phyloP scores from a whole-genome alignment of 2,113 vertebrate species.

The Speoplatyrhinus poulsoni region DNA sequence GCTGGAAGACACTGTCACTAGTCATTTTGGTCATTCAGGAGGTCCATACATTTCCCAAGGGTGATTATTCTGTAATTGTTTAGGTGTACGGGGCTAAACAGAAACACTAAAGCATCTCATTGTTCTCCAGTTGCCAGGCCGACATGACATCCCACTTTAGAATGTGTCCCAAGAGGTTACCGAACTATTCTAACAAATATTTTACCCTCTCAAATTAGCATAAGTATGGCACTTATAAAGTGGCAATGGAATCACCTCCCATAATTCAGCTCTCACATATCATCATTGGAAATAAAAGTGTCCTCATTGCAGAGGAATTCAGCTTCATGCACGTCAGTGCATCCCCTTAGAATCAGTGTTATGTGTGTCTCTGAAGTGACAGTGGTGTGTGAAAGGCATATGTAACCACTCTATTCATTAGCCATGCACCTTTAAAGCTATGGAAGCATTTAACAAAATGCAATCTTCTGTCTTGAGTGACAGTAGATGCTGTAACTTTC shows the following conservation, averaged over 20 bases:
- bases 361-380: constrained; percentile 3
- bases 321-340: constrained; percentile 43
- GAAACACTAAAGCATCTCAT: constrained; percentile 3
- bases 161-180: constrained; percentile 25
- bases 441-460: background rate
- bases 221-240: constrained; percentile 46
- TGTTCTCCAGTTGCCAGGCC: constrained; percentile 15
- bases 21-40: background rate
- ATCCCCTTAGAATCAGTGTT: constrained; percentile 44
- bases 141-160: constrained; percentile 30
- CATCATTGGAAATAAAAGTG: constrained; percentile 61
- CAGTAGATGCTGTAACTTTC: no score
- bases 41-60: background rate
- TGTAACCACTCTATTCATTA: background rate
- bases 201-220: constrained; percentile 53
- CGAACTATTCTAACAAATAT: constrained; percentile 28
- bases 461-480: constrained; percentile 1
- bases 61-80: background rate
- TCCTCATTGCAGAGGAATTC: constrained; percentile 60
- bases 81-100: background rate
- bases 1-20: background rate
- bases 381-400: background rate
- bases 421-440: background rate
- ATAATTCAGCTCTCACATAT: constrained; percentile 49
- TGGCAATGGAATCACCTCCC: constrained; percentile 38